A percentile compares a stretch with the other conserved stretches of the same genome.
Evolutionary conservation across 2,888 invertebrate genomes (phyloP).

Genomic region (Microplitis manilae): DNA sequence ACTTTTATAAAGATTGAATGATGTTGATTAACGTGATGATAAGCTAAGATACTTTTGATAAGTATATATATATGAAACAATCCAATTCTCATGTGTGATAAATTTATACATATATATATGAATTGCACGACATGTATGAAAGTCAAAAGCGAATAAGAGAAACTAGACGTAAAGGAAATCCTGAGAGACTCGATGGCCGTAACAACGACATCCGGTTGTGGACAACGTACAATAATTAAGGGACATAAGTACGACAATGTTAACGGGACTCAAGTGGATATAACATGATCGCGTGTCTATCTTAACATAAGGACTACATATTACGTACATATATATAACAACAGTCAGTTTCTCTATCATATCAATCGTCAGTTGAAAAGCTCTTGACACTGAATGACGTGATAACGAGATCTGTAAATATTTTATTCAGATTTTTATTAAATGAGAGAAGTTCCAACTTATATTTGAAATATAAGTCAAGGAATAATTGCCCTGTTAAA

Average conservation of each 20-base stretch:
- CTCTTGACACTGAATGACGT: not conserved
- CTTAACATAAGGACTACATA: conserved; percentile 25
- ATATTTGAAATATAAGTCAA: too few relatives aligned
- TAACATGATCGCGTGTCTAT: conserved; percentile 7
- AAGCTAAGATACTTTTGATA: not conserved
- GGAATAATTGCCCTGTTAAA: too few relatives aligned
- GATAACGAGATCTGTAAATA: not conserved
- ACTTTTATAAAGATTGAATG: not conserved
- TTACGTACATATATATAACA: conserved; percentile 7
- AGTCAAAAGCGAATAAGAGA: conserved; percentile 27
- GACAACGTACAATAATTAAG: conserved; percentile 58
- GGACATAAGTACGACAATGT: conserved; percentile 54
- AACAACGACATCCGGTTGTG: conserved; percentile 61
- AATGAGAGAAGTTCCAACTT: not conserved
- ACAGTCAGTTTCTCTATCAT: conserved; percentile 16
- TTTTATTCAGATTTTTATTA: not conserved
- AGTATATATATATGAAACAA: conserved; percentile 7
- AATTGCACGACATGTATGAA: not conserved
- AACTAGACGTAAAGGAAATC: conserved; percentile 42
- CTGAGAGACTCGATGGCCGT: conserved; percentile 56
- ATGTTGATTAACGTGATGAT: not conserved
- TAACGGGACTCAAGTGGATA: conserved; percentile 53
- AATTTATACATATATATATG: not conserved
- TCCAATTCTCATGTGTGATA: not conserved
- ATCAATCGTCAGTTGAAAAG: not conserved